These are phyloP conservation scores for Cyanoderma ruficeps DNA, from an alignment of 2,113 vertebrate genomes.

Conservation along the genomic window DNA sequence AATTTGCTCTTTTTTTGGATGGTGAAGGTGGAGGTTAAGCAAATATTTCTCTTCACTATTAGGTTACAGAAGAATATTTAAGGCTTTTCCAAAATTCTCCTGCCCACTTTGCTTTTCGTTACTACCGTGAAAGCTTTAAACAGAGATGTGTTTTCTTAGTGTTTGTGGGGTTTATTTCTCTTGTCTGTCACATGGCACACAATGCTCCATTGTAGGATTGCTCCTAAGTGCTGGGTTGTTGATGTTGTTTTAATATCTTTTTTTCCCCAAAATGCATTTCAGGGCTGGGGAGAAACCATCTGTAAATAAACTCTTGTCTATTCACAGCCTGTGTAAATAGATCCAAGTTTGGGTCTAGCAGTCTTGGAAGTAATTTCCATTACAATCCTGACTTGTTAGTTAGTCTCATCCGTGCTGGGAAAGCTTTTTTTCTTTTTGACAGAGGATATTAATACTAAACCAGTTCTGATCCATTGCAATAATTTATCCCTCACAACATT, in stretches of 20 bases:
- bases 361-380: not conserved
- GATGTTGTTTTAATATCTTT: not conserved
- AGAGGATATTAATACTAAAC: not conserved
- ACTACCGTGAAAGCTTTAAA: not conserved
- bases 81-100: slow-evolving; percentile 10
- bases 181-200: not conserved
- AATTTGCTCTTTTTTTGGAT: slow-evolving; percentile 2
- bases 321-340: not conserved
- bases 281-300: not conserved
- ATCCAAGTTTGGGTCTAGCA: not conserved
- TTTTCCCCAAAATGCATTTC: not conserved
- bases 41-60: slow-evolving; percentile 49
- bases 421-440: not conserved
- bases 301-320: not conserved
- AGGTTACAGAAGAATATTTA: slow-evolving; percentile 29
- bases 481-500: not conserved
- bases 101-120: not conserved
- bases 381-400: not conserved
- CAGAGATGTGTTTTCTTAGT: not conserved
- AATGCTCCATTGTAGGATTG: slow-evolving; percentile 31
- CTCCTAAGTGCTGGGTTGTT: not conserved
- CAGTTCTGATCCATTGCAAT: not conserved
- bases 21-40: slow-evolving; percentile 27
- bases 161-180: not conserved
- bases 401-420: not conserved